A percentile compares a stretch with the other conserved stretches of the same genome.
Conservation (phyloP, 2,113 vertebrate species). For the Craseonycteris thonglongyai region DNA sequence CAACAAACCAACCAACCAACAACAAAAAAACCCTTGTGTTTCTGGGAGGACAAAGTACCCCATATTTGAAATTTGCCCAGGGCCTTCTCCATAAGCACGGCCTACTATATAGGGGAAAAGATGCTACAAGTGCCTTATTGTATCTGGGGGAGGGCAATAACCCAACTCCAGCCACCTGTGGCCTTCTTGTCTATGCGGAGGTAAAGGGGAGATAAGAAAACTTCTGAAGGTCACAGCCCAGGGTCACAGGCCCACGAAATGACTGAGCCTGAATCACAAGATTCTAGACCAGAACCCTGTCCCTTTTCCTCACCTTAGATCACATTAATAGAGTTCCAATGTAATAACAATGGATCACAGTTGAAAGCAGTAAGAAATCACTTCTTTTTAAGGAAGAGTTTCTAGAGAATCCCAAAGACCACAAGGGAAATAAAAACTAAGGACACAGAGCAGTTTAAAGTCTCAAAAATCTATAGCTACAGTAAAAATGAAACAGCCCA, state of each 20-base stretch:
- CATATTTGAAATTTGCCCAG: neutral
- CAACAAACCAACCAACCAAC: neutral
- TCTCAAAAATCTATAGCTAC: neutral
- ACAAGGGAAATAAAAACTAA: neutral
- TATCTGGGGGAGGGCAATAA: neutral
- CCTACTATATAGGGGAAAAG: no score
- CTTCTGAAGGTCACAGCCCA: neutral
- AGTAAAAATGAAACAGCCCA: neutral
- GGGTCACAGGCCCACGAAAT: neutral
- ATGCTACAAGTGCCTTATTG: neutral
- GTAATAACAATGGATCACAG: neutral
- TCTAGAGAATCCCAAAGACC: neutral
- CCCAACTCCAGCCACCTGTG: neutral
- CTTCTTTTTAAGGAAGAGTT: neutral
- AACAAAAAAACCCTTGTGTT: neutral
- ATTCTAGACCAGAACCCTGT: neutral
- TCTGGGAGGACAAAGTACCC: neutral
- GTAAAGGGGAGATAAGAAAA: neutral
- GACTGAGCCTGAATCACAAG: neutral
- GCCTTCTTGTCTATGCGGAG: neutral
- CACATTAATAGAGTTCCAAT: rapidly evolving
- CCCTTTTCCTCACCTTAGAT: neutral
- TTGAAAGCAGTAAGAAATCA: neutral
- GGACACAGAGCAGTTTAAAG: neutral
- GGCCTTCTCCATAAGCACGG: neutral